Evolutionary conservation across 2,113 vertebrate species (phyloP), one percentile per base, ranked within the genome.

Genomic region (Plectropomus leopardus): DNA sequence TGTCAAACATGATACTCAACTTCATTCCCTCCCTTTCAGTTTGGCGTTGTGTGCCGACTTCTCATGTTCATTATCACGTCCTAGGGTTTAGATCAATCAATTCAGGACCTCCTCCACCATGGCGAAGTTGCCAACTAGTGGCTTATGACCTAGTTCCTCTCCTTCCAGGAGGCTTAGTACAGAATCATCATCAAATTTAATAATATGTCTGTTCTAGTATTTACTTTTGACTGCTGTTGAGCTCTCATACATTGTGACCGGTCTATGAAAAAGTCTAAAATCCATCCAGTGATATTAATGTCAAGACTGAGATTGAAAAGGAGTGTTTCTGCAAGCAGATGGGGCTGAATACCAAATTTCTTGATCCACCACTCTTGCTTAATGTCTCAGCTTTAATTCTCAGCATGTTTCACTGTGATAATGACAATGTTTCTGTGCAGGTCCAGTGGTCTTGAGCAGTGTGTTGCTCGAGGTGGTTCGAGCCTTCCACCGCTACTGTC

Each of bases 391-490:
- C 13, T 17, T 66, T 50, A 9, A 45, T 9, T 53, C 1, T 14
- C 0, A 55, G 3, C 5, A 19, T 45, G 11, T 42, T 69, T 71
- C 5, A 47, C 21, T 51, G 16, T 64, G 7, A 44, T 76, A 28
- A 51, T 36, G 2, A 28, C 4, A 1, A 32, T 48, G 44, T 72
- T 88, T 83, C 36, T 9, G 10, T 69, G 90, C 91, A 99, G 98
- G 98, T 21, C 97, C 97, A 0, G 95, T 94, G 30, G 94, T 99
- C 58, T 92, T 98, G 85, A 96, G 93, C 64, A 95, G 94, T 63
- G 90, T 98, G 71, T 94, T 99, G 87, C 84, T 99, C 5, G 98
- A 99, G 95, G 96, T 98, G 85, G 94, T 98, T 53, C 94, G 98
- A 88, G 97, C 98, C 14, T 98, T 99, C 86, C 95, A 97, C 87